Percentiles rank a stretch among this genome's conserved stretches.
Conservation (phyloP, 2,888 invertebrate species). For the Ornithoptera priamus region DNA sequence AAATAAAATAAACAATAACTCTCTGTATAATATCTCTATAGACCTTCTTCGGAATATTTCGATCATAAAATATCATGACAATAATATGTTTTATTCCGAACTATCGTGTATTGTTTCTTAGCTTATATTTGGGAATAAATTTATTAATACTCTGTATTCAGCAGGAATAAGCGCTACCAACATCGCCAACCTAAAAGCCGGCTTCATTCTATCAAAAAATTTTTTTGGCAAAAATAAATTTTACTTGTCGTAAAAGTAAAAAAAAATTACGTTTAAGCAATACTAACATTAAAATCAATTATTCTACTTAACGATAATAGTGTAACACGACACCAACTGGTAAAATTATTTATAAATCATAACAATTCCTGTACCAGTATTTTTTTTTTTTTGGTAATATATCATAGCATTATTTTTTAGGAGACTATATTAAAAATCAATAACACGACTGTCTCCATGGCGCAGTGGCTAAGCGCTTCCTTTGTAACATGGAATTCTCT, state of each 20-base stretch:
- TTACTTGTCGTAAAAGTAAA: not conserved
- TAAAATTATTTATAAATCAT: too few species aligned
- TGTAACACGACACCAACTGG: not conserved
- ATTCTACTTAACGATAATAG: not conserved
- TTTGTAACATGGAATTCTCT: too few species aligned
- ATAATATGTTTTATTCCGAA: constrained; percentile 71
- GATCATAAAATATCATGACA: constrained; percentile 68
- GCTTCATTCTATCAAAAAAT: too few species aligned
- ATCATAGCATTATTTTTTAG: not conserved
- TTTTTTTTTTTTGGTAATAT: not conserved
- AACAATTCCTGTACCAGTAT: not conserved
- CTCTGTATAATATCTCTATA: constrained; percentile 30
- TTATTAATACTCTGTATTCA: constrained; percentile 9
- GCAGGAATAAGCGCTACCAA: constrained; percentile 4
- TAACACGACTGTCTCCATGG: not conserved
- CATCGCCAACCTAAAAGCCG: not conserved
- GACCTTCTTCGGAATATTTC: constrained; percentile 36
- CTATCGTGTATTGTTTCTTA: constrained; percentile 18
- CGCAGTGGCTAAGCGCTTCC: too few species aligned
- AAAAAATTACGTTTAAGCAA: constrained; percentile 17
- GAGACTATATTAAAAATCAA: not conserved
- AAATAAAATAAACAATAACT: not conserved
- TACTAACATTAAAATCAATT: constrained; percentile 1
- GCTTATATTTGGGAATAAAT: constrained; percentile 19
- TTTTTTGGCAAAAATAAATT: not conserved